phyloP scores from a whole-genome alignment of 2,797 vertebrate species.

The Macropus fuliginosus region DNA sequence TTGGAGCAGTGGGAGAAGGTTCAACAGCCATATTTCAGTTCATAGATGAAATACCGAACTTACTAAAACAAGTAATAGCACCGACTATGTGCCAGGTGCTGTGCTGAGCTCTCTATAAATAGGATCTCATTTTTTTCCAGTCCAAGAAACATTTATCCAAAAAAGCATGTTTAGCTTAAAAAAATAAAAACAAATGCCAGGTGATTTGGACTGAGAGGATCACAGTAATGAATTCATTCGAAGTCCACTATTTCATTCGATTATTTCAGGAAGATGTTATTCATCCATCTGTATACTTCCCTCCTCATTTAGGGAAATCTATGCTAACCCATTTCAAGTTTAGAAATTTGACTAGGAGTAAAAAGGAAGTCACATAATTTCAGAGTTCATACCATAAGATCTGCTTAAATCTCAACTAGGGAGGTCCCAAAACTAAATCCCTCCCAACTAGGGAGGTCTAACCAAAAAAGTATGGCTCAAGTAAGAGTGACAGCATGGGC shows the following conservation, averaged over 20 bases:
- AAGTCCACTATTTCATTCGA: background rate
- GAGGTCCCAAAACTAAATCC: background rate
- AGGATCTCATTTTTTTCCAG: background rate
- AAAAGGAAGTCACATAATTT: background rate
- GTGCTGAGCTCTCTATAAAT: background rate
- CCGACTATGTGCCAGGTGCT: background rate
- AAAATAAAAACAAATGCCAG: background rate
- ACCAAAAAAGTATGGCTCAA: background rate
- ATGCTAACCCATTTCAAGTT: slow-evolving; percentile 48
- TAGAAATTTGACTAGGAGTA: slow-evolving; percentile 14
- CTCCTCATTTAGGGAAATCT: slow-evolving; percentile 58
- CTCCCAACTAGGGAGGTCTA: background rate
- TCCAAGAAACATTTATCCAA: slow-evolving; percentile 60
- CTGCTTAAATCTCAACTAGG: slow-evolving; percentile 14
- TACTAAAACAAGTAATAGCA: background rate
- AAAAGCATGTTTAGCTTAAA: slow-evolving; percentile 56
- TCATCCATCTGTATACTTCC: slow-evolving; percentile 7
- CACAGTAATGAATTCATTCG: background rate
- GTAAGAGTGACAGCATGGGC: background rate
- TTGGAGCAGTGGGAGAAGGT: background rate
- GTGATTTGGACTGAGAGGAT: background rate
- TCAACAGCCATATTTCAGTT: background rate
- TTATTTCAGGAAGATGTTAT: slow-evolving; percentile 51
- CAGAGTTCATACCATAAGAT: slow-evolving; percentile 22
- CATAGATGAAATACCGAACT: background rate